phyloP scores from a whole-genome alignment of 2,888 invertebrate genomes.

The Protophormia terraenovae region DNA sequence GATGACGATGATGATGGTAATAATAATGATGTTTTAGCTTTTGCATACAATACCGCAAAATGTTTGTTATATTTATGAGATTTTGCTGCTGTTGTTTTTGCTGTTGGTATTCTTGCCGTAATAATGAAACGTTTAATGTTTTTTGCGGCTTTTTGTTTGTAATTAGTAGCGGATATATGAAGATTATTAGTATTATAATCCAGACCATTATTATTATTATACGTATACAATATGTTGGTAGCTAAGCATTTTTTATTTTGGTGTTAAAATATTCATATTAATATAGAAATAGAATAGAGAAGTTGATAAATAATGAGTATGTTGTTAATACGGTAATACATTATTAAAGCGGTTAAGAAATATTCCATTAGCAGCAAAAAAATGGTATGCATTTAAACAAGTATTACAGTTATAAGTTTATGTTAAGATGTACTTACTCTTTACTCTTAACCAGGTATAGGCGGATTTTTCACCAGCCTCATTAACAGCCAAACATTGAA shows the following conservation, averaged over 20 bases:
- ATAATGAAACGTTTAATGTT: constrained; percentile 55
- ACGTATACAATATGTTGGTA: constrained; percentile 33
- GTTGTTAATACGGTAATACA: constrained; percentile 22
- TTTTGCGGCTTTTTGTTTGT: constrained; percentile 50
- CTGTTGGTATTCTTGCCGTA: constrained; percentile 54
- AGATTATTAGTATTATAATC: constrained; percentile 58
- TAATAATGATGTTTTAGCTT: constrained; percentile 45
- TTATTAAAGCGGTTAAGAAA: constrained; percentile 22
- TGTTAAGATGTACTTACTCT: constrained; percentile 88
- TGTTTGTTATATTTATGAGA: constrained; percentile 54
- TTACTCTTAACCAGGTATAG: constrained; percentile 95
- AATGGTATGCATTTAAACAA: not conserved
- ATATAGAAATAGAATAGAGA: constrained; percentile 26
- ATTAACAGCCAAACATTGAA: constrained; percentile 95
- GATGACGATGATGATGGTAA: constrained; percentile 1
- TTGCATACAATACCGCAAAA: constrained; percentile 45
- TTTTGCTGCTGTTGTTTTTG: constrained; percentile 30
- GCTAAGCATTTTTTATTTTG: constrained; percentile 44
- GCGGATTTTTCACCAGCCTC: constrained; percentile 94
- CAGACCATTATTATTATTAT: constrained; percentile 53
- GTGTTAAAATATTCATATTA: constrained; percentile 8
- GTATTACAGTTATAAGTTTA: not conserved
- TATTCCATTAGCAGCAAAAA: not conserved
- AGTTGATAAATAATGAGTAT: constrained; percentile 20
- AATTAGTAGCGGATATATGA: constrained; percentile 60